Conservation (phyloP, 2,888 invertebrate genomes). For the Calliopum simillimum region DNA sequence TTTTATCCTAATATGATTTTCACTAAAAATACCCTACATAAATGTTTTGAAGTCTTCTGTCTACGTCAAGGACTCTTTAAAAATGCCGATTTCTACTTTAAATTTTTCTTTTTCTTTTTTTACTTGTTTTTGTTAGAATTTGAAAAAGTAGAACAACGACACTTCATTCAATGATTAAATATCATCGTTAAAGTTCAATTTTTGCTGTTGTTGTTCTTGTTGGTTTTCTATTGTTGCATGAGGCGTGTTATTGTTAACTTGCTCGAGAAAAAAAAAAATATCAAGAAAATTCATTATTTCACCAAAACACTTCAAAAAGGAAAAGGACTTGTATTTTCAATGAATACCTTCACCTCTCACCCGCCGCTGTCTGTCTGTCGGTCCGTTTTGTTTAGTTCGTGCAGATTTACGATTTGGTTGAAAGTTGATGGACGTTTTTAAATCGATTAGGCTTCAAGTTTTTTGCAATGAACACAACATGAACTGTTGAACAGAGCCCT, state of each 20-base stretch:
- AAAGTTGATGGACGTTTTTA: conserved; percentile 35
- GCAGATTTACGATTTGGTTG: conserved; percentile 22
- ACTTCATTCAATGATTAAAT: conserved; percentile 11
- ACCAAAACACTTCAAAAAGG: too few species aligned
- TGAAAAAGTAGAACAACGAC: conserved; percentile 16
- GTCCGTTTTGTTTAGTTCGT: background rate
- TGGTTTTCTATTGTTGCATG: background rate
- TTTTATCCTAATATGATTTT: too few species aligned
- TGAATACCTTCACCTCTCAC: background rate
- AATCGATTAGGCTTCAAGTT: conserved; percentile 41
- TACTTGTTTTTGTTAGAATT: conserved; percentile 5
- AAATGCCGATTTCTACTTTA: background rate
- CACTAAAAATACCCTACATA: too few species aligned
- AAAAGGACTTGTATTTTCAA: too few species aligned
- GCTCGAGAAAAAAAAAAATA: too few species aligned
- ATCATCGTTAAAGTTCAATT: too few species aligned
- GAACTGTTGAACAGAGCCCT: background rate
- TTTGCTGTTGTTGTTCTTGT: background rate
- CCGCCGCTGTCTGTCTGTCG: background rate
- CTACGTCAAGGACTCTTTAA: background rate
- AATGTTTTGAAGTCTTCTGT: too few species aligned
- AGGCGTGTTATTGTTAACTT: background rate
- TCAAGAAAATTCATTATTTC: too few species aligned
- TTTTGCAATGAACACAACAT: background rate
- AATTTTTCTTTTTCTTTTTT: too few species aligned